Evolutionary conservation across 2,888 invertebrate species (phyloP).

Genomic region (Drosophila helvetica): DNA sequence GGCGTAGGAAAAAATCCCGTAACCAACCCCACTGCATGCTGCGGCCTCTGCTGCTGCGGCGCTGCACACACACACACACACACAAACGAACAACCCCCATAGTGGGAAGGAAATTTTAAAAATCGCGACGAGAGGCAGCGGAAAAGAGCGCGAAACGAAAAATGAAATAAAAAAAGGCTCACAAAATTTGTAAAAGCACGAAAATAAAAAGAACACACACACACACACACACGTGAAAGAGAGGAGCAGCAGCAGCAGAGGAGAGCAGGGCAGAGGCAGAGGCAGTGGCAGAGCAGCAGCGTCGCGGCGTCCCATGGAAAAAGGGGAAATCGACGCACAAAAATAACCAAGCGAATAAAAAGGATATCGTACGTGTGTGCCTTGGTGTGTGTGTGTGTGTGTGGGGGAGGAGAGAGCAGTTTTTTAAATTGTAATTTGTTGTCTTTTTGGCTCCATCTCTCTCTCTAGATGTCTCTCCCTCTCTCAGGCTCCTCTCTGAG

Average conservation of each 20-base stretch:
- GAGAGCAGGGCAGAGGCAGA: conserved; percentile 20
- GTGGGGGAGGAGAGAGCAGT: conserved; percentile 23
- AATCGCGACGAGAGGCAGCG: conserved; percentile 48
- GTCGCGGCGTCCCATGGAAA: conserved; percentile 21
- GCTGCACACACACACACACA: conserved; percentile 34
- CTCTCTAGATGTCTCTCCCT: not conserved
- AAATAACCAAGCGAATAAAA: conserved; percentile 69
- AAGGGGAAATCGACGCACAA: conserved; percentile 76
- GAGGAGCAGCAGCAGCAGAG: conserved; percentile 29
- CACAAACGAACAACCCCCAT: conserved; percentile 67
- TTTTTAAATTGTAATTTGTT: conserved; percentile 53
- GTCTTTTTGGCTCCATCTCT: conserved; percentile 19
- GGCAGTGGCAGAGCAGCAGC: too few species aligned
- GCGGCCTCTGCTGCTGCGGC: conserved; percentile 47
- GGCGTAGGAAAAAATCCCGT: conserved; percentile 57
- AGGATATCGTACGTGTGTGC: conserved; percentile 57
- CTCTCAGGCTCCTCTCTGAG: not conserved
- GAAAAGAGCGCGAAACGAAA: conserved; percentile 29
- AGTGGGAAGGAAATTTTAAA: conserved; percentile 61
- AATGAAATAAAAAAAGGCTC: conserved; percentile 43
- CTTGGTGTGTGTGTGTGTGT: conserved; percentile 21
- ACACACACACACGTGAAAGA: conserved; percentile 54
- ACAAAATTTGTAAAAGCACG: conserved; percentile 38
- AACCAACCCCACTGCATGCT: conserved; percentile 74
- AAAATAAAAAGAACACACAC: conserved; percentile 41